These are phyloP conservation scores for Rostratula benghalensis DNA, from an alignment of 2,113 vertebrate genomes.

Conservation along the genomic window DNA sequence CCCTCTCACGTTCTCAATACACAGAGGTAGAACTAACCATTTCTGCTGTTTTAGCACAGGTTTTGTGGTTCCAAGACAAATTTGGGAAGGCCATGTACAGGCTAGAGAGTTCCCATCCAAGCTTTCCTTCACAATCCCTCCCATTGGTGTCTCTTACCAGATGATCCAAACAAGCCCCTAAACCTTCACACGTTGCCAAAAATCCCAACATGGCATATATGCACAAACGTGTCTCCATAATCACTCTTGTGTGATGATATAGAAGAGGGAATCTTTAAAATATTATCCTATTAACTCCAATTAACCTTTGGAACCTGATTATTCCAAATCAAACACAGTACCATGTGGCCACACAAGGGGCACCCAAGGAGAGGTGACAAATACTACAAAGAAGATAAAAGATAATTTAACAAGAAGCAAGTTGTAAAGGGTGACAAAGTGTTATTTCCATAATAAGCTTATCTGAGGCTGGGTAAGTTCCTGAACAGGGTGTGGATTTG, in stretches of 20 bases:
- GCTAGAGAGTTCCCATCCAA: not conserved
- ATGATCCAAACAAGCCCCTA: not conserved
- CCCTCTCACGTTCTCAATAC: not conserved
- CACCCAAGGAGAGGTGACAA: constrained; percentile 76
- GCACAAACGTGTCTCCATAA: not conserved
- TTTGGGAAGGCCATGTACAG: not conserved
- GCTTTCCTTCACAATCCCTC: not conserved
- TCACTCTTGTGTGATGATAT: not conserved
- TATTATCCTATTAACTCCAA: not conserved
- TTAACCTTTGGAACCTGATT: not conserved
- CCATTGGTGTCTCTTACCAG: not conserved
- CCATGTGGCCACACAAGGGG: constrained; percentile 47
- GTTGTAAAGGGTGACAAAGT: constrained; percentile 81
- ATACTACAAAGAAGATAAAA: constrained; percentile 80
- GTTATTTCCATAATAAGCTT: constrained; percentile 85
- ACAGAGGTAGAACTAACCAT: not conserved
- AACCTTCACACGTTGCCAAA: not conserved
- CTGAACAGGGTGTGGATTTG: constrained; percentile 82
- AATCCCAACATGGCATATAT: not conserved
- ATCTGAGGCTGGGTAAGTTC: constrained; percentile 78
- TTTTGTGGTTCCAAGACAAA: not conserved
- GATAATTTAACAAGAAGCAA: constrained; percentile 83
- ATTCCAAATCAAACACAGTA: constrained; percentile 37
- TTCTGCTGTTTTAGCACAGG: not conserved
- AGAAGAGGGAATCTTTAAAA: not conserved